A percentile compares a stretch with the other conserved stretches of the same genome.
Conservation (phyloP, 2,113 vertebrate genomes). For the Scytalopus superciliaris region DNA sequence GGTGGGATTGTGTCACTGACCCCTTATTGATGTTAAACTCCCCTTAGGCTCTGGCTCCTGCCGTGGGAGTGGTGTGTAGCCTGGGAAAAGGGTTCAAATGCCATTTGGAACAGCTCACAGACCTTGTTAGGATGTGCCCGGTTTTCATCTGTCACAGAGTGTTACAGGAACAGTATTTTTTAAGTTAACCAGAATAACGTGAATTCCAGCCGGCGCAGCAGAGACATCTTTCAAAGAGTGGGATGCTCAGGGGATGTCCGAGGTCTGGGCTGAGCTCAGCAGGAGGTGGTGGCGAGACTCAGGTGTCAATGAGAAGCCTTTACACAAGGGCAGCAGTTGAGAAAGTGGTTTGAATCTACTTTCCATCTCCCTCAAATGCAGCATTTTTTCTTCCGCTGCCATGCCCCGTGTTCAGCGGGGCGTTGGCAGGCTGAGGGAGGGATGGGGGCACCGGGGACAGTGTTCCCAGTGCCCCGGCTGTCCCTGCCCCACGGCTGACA, state of each 20-base stretch:
- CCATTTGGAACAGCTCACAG: neutral
- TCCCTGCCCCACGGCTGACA: fast-evolving
- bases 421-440: neutral
- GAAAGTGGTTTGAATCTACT: neutral
- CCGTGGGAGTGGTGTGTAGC: neutral
- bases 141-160: neutral
- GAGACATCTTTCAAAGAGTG: neutral
- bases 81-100: neutral
- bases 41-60: neutral
- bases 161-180: neutral
- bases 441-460: fast-evolving
- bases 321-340: neutral
- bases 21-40: neutral
- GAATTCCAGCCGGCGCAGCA: neutral
- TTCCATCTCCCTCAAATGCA: neutral
- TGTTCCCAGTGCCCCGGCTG: too few species aligned
- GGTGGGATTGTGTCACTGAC: neutral
- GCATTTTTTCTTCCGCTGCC: fast-evolving
- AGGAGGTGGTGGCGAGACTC: neutral
- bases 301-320: neutral
- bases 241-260: neutral
- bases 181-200: neutral
- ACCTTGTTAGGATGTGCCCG: neutral
- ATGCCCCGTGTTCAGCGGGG: fast-evolving
- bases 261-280: neutral